Evolutionary conservation across 2,888 invertebrate genomes (phyloP).

Genomic region (Neoascia interrupta): DNA sequence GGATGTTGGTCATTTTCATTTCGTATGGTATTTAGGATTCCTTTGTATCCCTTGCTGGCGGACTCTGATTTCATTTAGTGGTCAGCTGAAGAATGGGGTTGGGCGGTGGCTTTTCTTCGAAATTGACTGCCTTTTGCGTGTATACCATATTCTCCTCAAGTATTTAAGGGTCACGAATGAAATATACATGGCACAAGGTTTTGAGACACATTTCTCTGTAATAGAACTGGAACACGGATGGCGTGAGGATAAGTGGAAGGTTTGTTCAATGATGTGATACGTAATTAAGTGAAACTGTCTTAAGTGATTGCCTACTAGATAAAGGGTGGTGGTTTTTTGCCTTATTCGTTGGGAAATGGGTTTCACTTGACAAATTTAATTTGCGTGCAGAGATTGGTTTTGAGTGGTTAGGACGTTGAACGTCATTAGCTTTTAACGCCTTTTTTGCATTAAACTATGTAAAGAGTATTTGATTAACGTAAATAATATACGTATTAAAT

Average conservation of each 20-base stretch:
- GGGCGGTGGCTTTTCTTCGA: not conserved
- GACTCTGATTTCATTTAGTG: conserved; percentile 49
- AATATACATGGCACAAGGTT: not conserved
- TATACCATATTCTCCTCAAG: conserved; percentile 26
- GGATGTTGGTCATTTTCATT: conserved; percentile 48
- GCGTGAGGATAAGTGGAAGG: conserved; percentile 53
- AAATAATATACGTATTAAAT: too few species aligned
- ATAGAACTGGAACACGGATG: conserved; percentile 41
- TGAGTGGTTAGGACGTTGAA: too few species aligned
- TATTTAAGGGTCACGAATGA: conserved; percentile 15
- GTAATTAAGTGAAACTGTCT: conserved; percentile 65
- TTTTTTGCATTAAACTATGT: too few species aligned
- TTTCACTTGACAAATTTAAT: conserved; percentile 41
- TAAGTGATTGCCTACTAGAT: conserved; percentile 56
- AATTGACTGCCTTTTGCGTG: conserved; percentile 8
- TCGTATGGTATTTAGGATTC: not conserved
- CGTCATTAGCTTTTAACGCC: too few species aligned
- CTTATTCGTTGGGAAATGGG: not conserved
- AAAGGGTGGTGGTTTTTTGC: not conserved
- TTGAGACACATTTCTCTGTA: not conserved
- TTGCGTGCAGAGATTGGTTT: too few species aligned
- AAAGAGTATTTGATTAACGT: too few species aligned
- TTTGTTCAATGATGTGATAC: conserved; percentile 65
- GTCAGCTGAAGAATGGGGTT: too few species aligned
- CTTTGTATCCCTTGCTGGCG: conserved; percentile 20